These are phyloP conservation scores for Papilio polytes DNA, from an alignment of 1,140 invertebrate genomes.

Conservation along the genomic window DNA sequence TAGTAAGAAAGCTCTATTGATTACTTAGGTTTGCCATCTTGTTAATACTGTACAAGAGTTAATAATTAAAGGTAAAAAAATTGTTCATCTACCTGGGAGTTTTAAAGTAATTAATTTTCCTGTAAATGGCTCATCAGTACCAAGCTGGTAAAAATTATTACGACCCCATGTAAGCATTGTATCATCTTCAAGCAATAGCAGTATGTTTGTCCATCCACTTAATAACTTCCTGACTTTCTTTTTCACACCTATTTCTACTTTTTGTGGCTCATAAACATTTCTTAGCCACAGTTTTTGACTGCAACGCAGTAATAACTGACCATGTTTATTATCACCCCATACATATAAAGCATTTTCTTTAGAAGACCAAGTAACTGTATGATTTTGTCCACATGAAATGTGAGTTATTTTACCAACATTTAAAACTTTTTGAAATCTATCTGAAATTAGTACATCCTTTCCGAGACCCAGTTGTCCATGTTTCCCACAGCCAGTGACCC, in stretches of 20 bases:
- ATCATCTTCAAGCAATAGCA: conserved; percentile 85
- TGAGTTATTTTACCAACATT: conserved; percentile 82
- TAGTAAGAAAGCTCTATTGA: too few relatives aligned
- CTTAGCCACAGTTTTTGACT: conserved; percentile 62
- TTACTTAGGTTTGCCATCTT: too few relatives aligned
- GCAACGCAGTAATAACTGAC: conserved; percentile 85
- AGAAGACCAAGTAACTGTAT: conserved; percentile 86
- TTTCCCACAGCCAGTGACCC: conserved; percentile 86
- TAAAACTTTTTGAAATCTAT: conserved; percentile 85
- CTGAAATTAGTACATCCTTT: conserved; percentile 69
- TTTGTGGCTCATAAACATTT: conserved; percentile 77
- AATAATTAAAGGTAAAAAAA: not conserved
- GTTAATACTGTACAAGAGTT: too few relatives aligned
- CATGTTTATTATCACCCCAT: conserved; percentile 91
- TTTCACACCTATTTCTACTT: conserved; percentile 83
- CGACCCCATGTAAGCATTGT: conserved; percentile 90
- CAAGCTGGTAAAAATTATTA: conserved; percentile 92
- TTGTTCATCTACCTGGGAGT: conserved; percentile 61
- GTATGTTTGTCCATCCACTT: conserved; percentile 91
- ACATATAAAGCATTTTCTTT: conserved; percentile 85
- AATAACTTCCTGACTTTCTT: conserved; percentile 82
- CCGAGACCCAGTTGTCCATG: conserved; percentile 87
- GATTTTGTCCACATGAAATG: conserved; percentile 89
- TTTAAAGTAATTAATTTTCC: conserved; percentile 63
- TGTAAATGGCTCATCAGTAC: conserved; percentile 63